A percentile compares a stretch with the other conserved stretches of the same genome.
phyloP scores from a whole-genome alignment of 2,888 invertebrate genomes.

The Argyresthia albistria region DNA sequence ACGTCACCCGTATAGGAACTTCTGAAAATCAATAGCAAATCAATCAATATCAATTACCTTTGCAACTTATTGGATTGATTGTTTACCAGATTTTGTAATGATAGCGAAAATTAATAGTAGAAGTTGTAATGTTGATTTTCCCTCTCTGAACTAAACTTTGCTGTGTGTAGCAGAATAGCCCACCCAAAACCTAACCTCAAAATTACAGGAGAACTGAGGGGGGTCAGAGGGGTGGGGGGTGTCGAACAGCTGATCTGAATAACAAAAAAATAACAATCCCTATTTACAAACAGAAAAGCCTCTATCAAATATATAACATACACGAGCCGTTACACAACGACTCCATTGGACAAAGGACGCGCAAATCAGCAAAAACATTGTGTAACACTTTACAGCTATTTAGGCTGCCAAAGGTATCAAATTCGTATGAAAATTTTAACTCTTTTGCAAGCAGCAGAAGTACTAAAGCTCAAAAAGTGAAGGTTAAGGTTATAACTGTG shows the following conservation, averaged over 20 bases:
- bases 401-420: background rate
- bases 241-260: conserved; percentile 4
- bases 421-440: background rate
- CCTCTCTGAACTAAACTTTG: no score
- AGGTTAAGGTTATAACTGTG: background rate
- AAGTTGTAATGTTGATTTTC: no score
- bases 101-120: no score
- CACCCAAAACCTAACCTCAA: background rate
- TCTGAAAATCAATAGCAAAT: background rate
- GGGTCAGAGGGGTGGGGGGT: conserved; percentile 6
- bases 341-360: background rate
- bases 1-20: background rate
- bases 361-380: background rate
- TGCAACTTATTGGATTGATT: no score
- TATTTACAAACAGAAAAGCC: background rate
- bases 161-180: no score
- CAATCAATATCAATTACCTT: background rate
- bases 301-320: background rate
- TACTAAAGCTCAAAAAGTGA: background rate
- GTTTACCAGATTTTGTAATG: no score
- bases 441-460: background rate
- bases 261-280: conserved; percentile 3
- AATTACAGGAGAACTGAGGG: background rate
- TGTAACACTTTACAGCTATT: background rate
- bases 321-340: background rate